Percentiles rank a stretch among this genome's conserved stretches.
phyloP scores from a whole-genome alignment of 2,888 invertebrate genomes.

The Vannuccia rotundouncinata region DNA sequence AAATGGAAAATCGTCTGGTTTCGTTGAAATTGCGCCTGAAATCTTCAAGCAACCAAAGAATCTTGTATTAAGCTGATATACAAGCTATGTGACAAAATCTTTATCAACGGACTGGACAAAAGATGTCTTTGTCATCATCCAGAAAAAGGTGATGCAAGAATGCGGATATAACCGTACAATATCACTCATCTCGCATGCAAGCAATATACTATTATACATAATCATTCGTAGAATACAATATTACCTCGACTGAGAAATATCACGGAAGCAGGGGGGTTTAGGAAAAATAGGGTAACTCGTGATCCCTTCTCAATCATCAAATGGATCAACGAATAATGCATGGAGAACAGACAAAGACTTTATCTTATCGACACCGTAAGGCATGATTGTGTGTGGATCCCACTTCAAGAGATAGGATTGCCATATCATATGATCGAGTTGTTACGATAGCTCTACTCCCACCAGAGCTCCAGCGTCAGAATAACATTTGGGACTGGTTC shows the following conservation, averaged over 20 bases:
- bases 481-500: conserved; percentile 5
- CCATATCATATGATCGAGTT: not conserved
- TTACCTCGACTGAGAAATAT: not conserved
- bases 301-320: not conserved
- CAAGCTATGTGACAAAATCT: not conserved
- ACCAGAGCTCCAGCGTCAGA: not conserved
- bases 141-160: conserved; percentile 8
- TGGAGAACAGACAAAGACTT: not conserved
- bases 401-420: not conserved
- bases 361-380: not conserved
- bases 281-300: not conserved
- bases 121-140: conserved; percentile 8
- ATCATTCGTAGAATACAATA: not conserved
- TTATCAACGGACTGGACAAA: conserved; percentile 6
- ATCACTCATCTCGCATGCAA: not conserved
- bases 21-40: conserved; percentile 4
- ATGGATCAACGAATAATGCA: not conserved
- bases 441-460: not conserved
- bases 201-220: not conserved
- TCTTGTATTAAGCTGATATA: not conserved
- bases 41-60: not conserved
- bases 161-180: not conserved
- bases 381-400: not conserved
- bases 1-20: not conserved
- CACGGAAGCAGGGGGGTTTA: not conserved